Percentiles rank a stretch among this genome's conserved stretches.
Conservation (phyloP, 2,113 vertebrate genomes). For the Calyptomena viridis region DNA sequence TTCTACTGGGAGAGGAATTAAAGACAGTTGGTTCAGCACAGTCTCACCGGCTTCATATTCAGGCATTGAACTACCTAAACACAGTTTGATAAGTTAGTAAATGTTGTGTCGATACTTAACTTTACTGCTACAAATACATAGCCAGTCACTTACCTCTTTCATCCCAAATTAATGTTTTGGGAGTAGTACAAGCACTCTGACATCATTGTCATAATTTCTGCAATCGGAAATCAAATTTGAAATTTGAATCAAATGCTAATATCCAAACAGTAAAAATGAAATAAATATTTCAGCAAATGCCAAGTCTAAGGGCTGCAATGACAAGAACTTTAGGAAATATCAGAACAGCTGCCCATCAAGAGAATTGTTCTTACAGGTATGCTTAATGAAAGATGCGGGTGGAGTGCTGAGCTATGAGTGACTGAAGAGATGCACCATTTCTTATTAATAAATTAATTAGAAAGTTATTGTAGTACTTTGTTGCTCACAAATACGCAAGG, state of each 20-base stretch:
- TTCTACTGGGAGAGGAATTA: neutral
- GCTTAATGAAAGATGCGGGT: neutral
- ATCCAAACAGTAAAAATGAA: neutral
- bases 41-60: neutral
- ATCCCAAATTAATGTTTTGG: neutral
- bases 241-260: neutral
- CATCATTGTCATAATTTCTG: neutral
- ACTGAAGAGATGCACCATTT: neutral
- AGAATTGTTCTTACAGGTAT: neutral
- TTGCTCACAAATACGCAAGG: neutral
- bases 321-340: neutral
- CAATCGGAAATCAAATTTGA: neutral
- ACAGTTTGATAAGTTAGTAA: neutral
- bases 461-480: neutral
- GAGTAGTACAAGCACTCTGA: neutral
- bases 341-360: neutral
- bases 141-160: neutral
- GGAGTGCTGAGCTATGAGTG: neutral
- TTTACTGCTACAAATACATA: neutral
- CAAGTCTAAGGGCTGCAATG: neutral
- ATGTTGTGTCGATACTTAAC: neutral
- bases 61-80: neutral
- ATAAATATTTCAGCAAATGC: neutral
- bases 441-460: neutral
- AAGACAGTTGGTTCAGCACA: neutral